phyloP scores from a whole-genome alignment of 2,113 vertebrate species.

The Cyprinodon tularosa region DNA sequence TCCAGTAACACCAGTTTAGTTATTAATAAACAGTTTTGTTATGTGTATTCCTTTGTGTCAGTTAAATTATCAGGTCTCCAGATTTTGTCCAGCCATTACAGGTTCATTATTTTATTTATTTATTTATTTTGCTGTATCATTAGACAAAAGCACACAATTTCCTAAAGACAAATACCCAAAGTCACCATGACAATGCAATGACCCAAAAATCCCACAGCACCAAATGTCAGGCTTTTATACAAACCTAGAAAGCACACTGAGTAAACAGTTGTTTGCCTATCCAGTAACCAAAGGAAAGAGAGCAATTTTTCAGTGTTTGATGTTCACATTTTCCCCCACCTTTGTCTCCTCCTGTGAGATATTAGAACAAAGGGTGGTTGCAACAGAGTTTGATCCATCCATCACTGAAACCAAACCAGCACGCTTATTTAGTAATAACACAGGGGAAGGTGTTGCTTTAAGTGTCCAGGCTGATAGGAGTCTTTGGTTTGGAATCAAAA shows the following conservation, averaged over 20 bases:
- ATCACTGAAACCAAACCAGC: conserved; percentile 15
- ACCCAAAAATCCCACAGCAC: neutral
- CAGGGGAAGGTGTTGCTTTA: neutral
- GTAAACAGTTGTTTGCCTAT: conserved; percentile 35
- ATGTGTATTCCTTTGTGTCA: neutral
- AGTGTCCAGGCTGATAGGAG: neutral
- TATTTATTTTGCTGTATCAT: neutral
- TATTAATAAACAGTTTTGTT: no score
- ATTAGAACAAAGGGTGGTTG: conserved; percentile 32
- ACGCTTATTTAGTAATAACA: conserved; percentile 30
- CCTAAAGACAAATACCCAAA: neutral
- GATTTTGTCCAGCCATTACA: neutral
- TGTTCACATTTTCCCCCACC: conserved; percentile 28
- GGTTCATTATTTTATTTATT: neutral
- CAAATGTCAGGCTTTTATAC: conserved; percentile 26
- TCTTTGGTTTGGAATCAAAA: conserved; percentile 10
- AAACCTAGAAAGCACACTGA: conserved; percentile 20
- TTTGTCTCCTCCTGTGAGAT: conserved; percentile 33
- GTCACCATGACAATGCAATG: conserved; percentile 12
- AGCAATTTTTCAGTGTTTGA: conserved; percentile 31
- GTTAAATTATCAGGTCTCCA: neutral
- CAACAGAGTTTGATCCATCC: conserved; percentile 39
- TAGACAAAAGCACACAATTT: conserved; percentile 9
- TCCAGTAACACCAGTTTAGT: no score
- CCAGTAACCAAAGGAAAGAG: conserved; percentile 42